Evolutionary conservation across 2,797 vertebrate species (phyloP), one percentile per base, ranked within the genome.

Genomic region (Psittacula echo): DNA sequence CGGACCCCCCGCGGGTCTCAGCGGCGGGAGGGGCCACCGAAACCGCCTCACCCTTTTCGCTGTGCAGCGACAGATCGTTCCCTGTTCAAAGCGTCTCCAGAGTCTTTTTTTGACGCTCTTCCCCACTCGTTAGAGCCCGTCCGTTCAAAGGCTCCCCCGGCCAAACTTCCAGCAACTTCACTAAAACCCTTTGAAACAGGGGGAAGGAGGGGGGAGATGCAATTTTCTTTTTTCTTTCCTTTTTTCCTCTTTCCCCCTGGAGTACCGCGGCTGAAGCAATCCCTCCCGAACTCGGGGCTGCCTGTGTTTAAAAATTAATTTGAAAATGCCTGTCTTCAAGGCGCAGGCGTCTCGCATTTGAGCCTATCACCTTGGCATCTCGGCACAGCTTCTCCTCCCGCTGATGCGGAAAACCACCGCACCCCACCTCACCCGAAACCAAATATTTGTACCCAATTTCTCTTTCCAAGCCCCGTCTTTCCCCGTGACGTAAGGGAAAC

Each of bases 81-180:
- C 87, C 60, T 37, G 73, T 74, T 70, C 81, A 76, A 89, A 94
- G 73, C 32, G 4, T 6, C 88, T 68, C 77, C 80, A 11, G 76
- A 37, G 71, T 5, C 20, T 10, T 30, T n/a, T 92, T 83, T 50
- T 60, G 44, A 71, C 29, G 62, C 50, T 76, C 91, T 78, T 90
- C 86, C 89, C 94, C 9, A 0, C 91, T 94, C 79, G 79, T 93
- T 88, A 88, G 26, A 91, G 74, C 47, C 76, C 6, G 27, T 12
- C 79, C 76, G 32, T 83, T 91, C 91, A 80, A 87, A 94, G 82
- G 61, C 53, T 90, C 45, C 70, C 53, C 68, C 13, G 16, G 32
- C 48, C 27, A 92, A 96, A 93, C 89, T 94, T 89, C 68, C 91
- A 13, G 67, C 53, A 78, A 95, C 86, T 94, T 82, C 74, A 27